Evolutionary conservation across 2,888 invertebrate species (phyloP), one percentile per base, ranked within the genome.

Genomic region (Saturnia pavonia): DNA sequence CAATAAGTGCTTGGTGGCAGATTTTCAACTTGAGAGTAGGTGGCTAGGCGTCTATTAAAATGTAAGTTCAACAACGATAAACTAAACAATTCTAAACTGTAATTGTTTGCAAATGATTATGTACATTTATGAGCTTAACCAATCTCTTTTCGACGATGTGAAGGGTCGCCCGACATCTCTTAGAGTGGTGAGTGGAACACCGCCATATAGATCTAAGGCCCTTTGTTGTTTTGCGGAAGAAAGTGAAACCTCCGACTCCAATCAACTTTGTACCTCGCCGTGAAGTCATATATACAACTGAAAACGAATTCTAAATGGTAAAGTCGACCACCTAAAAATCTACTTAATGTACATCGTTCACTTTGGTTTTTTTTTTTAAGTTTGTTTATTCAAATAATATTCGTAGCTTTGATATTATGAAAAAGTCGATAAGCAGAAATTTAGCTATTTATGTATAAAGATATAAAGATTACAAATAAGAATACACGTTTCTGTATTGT

Each of bases 131-230:
- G 27, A 60, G 43, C 19, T 60, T 60, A 0, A 69, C 69, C 19
- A 69, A 71, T 22, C 27, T 51, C 42, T 75, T 70, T 19, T 67
- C n/a, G 0, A 71, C 34, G 0, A 74, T 43, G 22, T 80, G 79
- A 2, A 85, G 76, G 0, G 74, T 72, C 0, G 86, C 86, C 4
- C 76, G 78, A 69, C 86, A 87, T 11, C 78, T 77, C 69, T 74
- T 83, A 70, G 78, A 76, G 69, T 79, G 78, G 68, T 86, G 83
- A 6, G 83, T 85, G 8, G 85, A 85, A 67, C 87, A 87, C 3
- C 79, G 78, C 86, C 86, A 87, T 68, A 54, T 67, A 25, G 70
- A 34, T 60, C 54, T 19, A 6, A 8, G 40, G 8, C 51, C 22
- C 0, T n/a, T n/a, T 14, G 12, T 16, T 57, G 54, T 69, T 40